Evolutionary conservation across 2,797 vertebrate species (phyloP).

Genomic region (Melopsittacus undulatus): DNA sequence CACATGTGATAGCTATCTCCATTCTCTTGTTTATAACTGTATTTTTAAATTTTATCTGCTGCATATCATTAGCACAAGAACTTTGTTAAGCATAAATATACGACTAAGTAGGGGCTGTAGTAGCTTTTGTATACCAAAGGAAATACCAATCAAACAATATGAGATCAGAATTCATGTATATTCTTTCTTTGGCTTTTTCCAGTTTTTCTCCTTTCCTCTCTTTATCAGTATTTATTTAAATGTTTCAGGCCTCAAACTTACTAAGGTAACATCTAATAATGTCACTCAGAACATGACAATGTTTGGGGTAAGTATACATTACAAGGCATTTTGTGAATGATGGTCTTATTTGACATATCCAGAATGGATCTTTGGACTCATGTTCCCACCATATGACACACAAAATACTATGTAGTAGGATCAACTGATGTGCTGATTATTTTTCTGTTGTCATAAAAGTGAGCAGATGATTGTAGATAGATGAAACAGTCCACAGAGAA

Average conservation of each 20-base stretch:
- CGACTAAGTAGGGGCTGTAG: background rate
- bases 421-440: background rate
- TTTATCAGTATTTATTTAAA: background rate
- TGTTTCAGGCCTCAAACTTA: background rate
- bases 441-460: background rate
- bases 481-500: background rate
- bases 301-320: background rate
- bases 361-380: background rate
- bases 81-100: background rate
- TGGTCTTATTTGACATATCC: background rate
- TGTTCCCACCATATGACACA: background rate
- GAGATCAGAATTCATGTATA: background rate
- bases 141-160: constrained; percentile 17
- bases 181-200: background rate
- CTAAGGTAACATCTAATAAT: background rate
- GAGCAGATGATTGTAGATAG: background rate
- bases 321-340: background rate
- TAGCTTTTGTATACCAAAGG: background rate
- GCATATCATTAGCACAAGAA: constrained; percentile 3
- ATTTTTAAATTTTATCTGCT: background rate
- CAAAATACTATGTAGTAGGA: background rate
- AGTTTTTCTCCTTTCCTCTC: background rate
- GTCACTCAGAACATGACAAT: background rate
- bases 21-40: background rate
- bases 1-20: background rate